These are phyloP conservation scores for Campoplex nolae DNA, from an alignment of 2,888 invertebrate species.

Conservation along the genomic window DNA sequence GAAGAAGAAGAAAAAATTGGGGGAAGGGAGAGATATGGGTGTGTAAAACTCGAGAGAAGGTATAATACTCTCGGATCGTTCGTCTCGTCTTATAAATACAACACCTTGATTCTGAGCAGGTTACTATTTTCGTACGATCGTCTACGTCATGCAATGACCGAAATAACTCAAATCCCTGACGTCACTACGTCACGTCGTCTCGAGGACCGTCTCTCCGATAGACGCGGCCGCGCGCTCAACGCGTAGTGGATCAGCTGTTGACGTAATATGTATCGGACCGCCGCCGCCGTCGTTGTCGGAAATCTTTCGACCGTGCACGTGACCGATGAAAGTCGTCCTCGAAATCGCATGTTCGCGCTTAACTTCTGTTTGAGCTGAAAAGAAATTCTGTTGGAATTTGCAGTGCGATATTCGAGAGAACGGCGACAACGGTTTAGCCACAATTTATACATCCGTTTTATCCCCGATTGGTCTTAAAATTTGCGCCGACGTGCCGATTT, in stretches of 20 bases:
- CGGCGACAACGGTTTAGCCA: no score
- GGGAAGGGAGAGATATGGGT: constrained; percentile 33
- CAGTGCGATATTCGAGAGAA: neutral
- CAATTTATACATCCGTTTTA: no score
- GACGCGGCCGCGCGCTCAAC: constrained; percentile 25
- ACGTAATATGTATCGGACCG: constrained; percentile 37
- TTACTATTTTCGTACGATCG: constrained; percentile 65
- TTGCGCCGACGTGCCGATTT: neutral
- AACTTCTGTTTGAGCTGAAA: neutral
- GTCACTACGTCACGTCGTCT: constrained; percentile 63
- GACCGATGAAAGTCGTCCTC: neutral
- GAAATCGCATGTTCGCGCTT: neutral
- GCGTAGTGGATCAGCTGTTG: constrained; percentile 69
- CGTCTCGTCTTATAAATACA: constrained; percentile 40
- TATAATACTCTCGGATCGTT: constrained; percentile 25
- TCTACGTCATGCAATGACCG: constrained; percentile 68
- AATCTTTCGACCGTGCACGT: constrained; percentile 57
- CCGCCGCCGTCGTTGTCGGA: neutral
- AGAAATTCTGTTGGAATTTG: neutral
- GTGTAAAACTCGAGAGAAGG: constrained; percentile 13
- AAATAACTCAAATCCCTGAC: constrained; percentile 67
- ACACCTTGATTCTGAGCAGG: constrained; percentile 35
- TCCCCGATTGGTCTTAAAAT: neutral
- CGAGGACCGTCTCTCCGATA: constrained; percentile 31
- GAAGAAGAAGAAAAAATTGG: neutral